Evolutionary conservation across 2,113 vertebrate genomes (phyloP).

Genomic region (Chaetodon auriga): DNA sequence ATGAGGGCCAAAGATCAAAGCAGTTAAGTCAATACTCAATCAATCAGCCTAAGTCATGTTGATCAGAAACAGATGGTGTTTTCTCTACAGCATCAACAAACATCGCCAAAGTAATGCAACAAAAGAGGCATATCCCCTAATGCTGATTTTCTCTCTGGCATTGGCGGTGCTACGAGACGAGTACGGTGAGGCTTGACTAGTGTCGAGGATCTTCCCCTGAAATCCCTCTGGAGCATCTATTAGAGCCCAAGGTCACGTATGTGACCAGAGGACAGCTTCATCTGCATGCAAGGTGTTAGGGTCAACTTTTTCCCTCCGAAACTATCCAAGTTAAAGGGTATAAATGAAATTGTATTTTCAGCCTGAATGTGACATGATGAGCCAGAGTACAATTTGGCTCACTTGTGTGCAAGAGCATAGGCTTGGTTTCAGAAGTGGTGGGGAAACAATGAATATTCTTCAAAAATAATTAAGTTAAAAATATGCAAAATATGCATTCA

Average conservation of each 20-base stretch:
- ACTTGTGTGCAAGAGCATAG: neutral
- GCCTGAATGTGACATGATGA: neutral
- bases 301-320: neutral
- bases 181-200: neutral
- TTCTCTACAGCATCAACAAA: conserved; percentile 36
- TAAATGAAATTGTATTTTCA: neutral
- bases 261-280: conserved; percentile 1
- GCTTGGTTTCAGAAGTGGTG: too few relatives aligned
- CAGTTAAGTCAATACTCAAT: conserved; percentile 71
- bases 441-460: neutral
- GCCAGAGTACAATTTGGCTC: neutral
- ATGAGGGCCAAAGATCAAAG: conserved; percentile 65
- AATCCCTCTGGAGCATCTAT: conserved; percentile 21
- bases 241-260: neutral
- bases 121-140: neutral
- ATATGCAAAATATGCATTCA: too few relatives aligned
- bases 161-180: conserved; percentile 3
- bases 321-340: neutral
- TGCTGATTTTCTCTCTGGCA: neutral
- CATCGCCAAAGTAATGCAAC: conserved; percentile 27
- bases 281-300: conserved; percentile 6
- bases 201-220: conserved; percentile 29
- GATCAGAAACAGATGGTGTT: conserved; percentile 75
- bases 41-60: conserved; percentile 69
- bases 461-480: neutral